These are phyloP conservation scores for Aphelenchoides besseyi DNA, from an alignment of 1,140 invertebrate species.

Conservation along the genomic window DNA sequence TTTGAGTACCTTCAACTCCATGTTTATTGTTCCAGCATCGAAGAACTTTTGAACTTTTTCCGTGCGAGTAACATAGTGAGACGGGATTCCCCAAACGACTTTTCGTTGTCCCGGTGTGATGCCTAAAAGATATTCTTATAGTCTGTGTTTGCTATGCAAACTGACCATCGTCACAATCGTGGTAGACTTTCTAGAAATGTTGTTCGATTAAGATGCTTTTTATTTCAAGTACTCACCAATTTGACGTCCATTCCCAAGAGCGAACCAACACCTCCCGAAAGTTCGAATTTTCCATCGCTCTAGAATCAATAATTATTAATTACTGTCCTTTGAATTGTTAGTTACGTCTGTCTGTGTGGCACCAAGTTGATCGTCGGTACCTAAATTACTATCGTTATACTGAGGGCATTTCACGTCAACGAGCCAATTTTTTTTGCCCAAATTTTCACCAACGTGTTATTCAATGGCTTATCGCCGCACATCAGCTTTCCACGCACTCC, in stretches of 20 bases:
- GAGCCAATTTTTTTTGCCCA: constrained; percentile 23
- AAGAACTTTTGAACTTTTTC: constrained; percentile 21
- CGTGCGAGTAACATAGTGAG: constrained; percentile 11
- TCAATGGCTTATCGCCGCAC: constrained; percentile 11
- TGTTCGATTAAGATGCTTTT: background rate
- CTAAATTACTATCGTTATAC: too few species aligned
- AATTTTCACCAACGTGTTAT: constrained; percentile 20
- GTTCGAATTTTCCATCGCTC: constrained; percentile 10
- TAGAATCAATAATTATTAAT: too few species aligned
- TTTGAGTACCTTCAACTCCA: constrained; percentile 14
- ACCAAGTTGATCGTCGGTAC: constrained; percentile 9
- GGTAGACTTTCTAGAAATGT: background rate
- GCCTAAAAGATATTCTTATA: too few species aligned
- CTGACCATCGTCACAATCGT: constrained; percentile 1
- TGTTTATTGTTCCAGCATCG: constrained; percentile 17
- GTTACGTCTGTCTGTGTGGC: background rate
- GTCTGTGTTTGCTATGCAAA: background rate
- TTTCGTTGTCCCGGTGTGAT: background rate
- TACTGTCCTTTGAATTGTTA: too few species aligned
- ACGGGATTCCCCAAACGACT: constrained; percentile 10
- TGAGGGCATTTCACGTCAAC: too few species aligned
- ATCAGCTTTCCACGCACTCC: constrained; percentile 1
- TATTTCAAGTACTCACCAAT: background rate
- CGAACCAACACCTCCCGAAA: background rate
- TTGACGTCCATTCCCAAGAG: constrained; percentile 20